These are phyloP conservation scores for Notolepis coatsorum DNA, from an alignment of 2,797 vertebrate genomes.

Conservation along the genomic window DNA sequence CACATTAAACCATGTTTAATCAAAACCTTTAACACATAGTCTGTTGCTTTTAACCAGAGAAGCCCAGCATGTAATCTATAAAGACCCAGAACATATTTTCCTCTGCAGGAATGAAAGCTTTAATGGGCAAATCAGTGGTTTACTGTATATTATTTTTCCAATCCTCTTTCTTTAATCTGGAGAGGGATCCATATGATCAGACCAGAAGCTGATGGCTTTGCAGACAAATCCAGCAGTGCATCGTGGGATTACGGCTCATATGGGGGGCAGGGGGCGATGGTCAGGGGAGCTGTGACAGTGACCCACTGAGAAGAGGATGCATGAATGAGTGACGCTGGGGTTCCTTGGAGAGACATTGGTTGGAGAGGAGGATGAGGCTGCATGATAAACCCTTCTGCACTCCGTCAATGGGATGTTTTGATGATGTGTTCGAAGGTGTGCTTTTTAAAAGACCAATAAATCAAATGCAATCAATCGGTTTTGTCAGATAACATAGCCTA, in stretches of 20 bases:
- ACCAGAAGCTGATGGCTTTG: constrained; percentile 30
- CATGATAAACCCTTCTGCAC: too few species aligned
- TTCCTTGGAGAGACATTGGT: too few species aligned
- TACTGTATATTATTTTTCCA: constrained; percentile 26
- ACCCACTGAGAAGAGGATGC: not conserved
- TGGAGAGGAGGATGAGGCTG: too few species aligned
- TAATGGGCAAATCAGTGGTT: constrained; percentile 47
- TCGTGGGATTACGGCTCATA: constrained; percentile 27
- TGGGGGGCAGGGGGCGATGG: not conserved
- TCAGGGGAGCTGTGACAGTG: not conserved
- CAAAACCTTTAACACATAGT: constrained; percentile 5
- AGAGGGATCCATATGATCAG: constrained; percentile 42
- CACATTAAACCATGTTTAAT: constrained; percentile 32
- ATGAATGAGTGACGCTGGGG: not conserved
- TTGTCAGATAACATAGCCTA: too few species aligned
- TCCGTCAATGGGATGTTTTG: too few species aligned
- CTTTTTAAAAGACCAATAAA: too few species aligned
- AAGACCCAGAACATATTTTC: constrained; percentile 13
- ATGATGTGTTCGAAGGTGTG: too few species aligned
- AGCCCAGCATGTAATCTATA: constrained; percentile 8
- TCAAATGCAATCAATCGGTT: too few species aligned
- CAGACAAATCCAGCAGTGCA: constrained; percentile 17
- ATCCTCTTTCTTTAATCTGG: constrained; percentile 59
- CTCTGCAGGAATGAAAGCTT: constrained; percentile 36
- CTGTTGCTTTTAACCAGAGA: constrained; percentile 22